These are phyloP conservation scores for Sinocyclocheilus anophthalmus DNA, from an alignment of 2,113 vertebrate species.

Conservation along the genomic window DNA sequence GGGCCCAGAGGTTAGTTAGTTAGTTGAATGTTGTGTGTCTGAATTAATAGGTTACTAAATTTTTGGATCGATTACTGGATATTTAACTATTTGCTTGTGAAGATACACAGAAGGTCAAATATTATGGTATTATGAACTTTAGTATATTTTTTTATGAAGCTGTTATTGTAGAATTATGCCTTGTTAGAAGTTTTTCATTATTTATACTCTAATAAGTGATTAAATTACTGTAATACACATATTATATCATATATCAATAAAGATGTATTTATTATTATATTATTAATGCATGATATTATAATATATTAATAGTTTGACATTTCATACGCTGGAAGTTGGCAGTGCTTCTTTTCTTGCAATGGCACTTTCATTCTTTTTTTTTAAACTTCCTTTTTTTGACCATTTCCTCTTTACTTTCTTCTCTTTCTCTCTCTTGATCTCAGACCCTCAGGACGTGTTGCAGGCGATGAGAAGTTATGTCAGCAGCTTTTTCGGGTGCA, in stretches of 20 bases:
- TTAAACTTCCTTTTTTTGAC: not conserved
- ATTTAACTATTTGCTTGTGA: not conserved
- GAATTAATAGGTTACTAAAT: not conserved
- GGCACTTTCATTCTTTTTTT: not conserved
- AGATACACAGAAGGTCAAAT: not conserved
- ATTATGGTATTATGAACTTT: not conserved
- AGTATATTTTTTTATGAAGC: not conserved
- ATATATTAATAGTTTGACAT: not conserved
- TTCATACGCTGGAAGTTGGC: not conserved
- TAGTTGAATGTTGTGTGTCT: not conserved
- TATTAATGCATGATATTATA: not conserved
- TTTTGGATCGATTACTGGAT: not conserved
- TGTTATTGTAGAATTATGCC: not conserved
- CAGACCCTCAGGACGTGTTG: constrained; percentile 83
- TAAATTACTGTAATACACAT: no score
- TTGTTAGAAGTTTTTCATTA: not conserved
- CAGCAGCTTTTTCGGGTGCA: constrained; percentile 86
- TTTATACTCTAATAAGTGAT: no score
- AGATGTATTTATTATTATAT: no score
- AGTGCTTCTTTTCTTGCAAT: not conserved
- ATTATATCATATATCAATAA: no score
- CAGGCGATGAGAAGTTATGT: constrained; percentile 81
- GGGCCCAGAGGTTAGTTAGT: not conserved
- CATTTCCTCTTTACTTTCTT: not conserved
- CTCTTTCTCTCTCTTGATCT: constrained; percentile 16